Base-by-base conservation (phyloP, 37 sponge, comb jelly and placozoan species). In the Bolinopsis microptera region DNA sequence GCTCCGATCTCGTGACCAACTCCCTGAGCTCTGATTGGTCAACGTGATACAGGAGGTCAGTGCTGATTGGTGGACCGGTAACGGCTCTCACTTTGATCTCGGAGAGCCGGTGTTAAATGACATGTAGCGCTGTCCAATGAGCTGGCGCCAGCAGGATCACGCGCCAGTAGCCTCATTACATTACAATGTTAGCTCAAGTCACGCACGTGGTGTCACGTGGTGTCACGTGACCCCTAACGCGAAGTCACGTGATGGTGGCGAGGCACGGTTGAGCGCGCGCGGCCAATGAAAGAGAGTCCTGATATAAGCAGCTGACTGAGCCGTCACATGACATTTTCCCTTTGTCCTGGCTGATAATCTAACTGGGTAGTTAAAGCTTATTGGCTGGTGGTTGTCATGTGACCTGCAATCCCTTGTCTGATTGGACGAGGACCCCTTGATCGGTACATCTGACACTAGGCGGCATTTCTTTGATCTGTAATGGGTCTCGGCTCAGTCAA, bases 381-480 rank as follows among this genome's bases (percentile, higher is more conserved):
- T 70, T 70, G 74, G 74, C 30, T 26, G 30, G 26, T 22, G 74
- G 2, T 22, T 26, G 74, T 70, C 74, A 70, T 8, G 25, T 70
- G 74, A 70, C 74, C 3, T 26, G 28, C 26, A n/a, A 8, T 28
- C 74, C 2, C 1, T 1, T 22, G 24, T 26, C 74, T 70, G 74
- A 70, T 70, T 70, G 74, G 74, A 3, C 26, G 9, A 18, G 74
- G 74, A 28, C 30, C 26, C 25, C 74, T n/a, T 9, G 74, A 70
- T 70, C 25, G 25, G 74, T 22, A 28, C 74, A 70, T 70, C 74
- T 70, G 28, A 70, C 74, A 28, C 30, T 70, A n/a, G 30, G 74
- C 74, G 74, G 74, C 28, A 3, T 70, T 70, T 70, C 74, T 70
- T 70, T 70, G 74, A 70, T 70, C 74, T n/a, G 28, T 70, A 70